Evolutionary conservation across 2,888 invertebrate species (phyloP).

Genomic region (Eupithecia inturbata): DNA sequence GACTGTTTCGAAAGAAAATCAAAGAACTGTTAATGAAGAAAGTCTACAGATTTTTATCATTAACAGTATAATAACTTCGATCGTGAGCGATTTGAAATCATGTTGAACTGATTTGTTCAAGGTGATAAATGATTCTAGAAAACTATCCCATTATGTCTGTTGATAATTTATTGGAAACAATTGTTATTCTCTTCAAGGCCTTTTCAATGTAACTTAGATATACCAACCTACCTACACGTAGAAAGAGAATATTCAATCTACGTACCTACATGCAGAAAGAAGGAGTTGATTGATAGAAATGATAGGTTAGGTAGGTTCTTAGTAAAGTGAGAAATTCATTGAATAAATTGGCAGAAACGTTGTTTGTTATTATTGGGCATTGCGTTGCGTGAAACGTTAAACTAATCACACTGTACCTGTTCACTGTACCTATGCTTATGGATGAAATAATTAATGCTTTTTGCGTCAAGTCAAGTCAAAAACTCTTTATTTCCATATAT

Average conservation of each 20-base stretch:
- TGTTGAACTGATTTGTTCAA: not conserved
- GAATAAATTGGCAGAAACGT: conserved; percentile 25
- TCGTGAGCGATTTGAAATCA: not conserved
- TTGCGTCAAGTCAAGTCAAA: too few relatives aligned
- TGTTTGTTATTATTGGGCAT: conserved; percentile 4
- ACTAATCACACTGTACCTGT: not conserved
- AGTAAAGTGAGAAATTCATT: conserved; percentile 10
- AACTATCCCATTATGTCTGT: not conserved
- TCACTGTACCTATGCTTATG: not conserved
- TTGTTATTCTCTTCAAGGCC: conserved; percentile 22
- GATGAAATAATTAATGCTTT: not conserved
- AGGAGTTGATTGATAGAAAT: not conserved
- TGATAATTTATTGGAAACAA: conserved; percentile 15
- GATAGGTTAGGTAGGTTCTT: conserved; percentile 5
- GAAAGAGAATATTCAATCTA: too few relatives aligned
- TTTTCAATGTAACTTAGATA: conserved; percentile 20
- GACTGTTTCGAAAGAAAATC: too few relatives aligned
- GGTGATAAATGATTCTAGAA: conserved; percentile 1
- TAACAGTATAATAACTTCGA: too few relatives aligned
- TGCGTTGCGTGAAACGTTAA: not conserved
- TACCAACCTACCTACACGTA: not conserved
- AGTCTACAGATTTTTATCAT: too few relatives aligned
- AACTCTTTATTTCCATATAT: too few relatives aligned
- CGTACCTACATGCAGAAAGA: not conserved
- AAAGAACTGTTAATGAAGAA: too few relatives aligned